Evolutionary conservation across 2,888 invertebrate species (phyloP).

Genomic region (Rhagonycha fulva): DNA sequence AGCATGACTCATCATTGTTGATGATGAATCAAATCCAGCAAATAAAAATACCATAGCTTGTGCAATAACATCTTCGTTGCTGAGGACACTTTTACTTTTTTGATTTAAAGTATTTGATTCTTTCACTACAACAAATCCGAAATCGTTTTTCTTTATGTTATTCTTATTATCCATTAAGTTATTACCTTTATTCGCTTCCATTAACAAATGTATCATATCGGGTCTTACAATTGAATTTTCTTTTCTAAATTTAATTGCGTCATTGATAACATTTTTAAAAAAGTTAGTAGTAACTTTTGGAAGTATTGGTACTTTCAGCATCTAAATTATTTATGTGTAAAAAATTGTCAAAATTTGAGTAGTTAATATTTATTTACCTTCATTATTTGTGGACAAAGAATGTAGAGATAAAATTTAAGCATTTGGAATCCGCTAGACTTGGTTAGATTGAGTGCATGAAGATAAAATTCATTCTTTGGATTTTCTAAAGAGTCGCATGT

Average conservation of each 20-base stretch:
- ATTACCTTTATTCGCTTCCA: conserved; percentile 55
- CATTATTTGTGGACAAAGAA: too few relatives aligned
- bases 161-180: neutral
- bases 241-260: conserved; percentile 47
- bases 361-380: too few relatives aligned
- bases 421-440: too few relatives aligned
- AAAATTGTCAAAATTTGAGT: too few relatives aligned
- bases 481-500: conserved; percentile 60
- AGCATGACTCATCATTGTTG: conserved; percentile 57
- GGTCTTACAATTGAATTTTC: conserved; percentile 55
- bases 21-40: conserved; percentile 59
- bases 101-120: neutral
- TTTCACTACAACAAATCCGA: neutral
- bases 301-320: too few relatives aligned
- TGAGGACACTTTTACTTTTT: neutral
- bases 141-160: conserved; percentile 13
- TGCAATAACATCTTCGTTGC: conserved; percentile 58
- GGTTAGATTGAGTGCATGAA: too few relatives aligned
- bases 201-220: conserved; percentile 58
- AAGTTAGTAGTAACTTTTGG: conserved; percentile 44
- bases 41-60: conserved; percentile 61
- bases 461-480: conserved; percentile 59
- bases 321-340: too few relatives aligned
- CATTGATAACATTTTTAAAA: conserved; percentile 51
- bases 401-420: too few relatives aligned